A percentile compares a stretch with the other conserved stretches of the same genome.
phyloP scores from a whole-genome alignment of 2,888 invertebrate species.

The Drosophila emarginata region DNA sequence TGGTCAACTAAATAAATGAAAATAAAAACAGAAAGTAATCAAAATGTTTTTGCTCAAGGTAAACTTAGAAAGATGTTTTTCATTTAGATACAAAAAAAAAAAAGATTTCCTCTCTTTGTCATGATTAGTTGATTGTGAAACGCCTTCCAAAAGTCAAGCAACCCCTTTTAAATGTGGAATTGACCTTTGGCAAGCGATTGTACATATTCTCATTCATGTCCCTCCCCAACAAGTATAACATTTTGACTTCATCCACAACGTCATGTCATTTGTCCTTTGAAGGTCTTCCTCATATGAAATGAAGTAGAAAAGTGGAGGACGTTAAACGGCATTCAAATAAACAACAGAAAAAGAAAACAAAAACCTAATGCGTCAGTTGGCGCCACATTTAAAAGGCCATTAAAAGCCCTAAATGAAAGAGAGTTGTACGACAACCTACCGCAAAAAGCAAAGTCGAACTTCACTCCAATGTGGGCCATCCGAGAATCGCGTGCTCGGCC shows the following conservation, averaged over 20 bases:
- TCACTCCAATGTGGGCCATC: constrained; percentile 57
- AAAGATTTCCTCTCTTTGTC: no score
- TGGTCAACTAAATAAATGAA: background rate
- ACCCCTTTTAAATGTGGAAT: background rate
- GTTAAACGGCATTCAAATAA: constrained; percentile 12
- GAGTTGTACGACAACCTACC: constrained; percentile 1
- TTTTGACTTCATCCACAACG: constrained; percentile 2
- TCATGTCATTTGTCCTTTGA: constrained; percentile 1
- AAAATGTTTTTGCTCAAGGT: background rate
- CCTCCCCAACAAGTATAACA: background rate
- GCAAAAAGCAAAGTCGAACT: background rate
- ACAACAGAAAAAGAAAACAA: background rate
- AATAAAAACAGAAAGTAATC: background rate
- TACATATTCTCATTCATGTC: background rate
- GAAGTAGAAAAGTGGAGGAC: constrained; percentile 7
- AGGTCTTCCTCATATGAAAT: constrained; percentile 1
- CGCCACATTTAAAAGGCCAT: constrained; percentile 17
- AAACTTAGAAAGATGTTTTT: background rate
- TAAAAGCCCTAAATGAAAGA: background rate
- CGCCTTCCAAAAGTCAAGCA: background rate
- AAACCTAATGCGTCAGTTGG: constrained; percentile 1
- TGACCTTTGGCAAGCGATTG: background rate
- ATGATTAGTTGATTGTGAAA: background rate
- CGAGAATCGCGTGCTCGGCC: constrained; percentile 60
- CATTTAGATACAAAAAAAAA: no score